Evolutionary conservation across 2,113 vertebrate species (phyloP), one percentile per base, ranked within the genome.

Genomic region (Rhinolophus ferrumequinum): DNA sequence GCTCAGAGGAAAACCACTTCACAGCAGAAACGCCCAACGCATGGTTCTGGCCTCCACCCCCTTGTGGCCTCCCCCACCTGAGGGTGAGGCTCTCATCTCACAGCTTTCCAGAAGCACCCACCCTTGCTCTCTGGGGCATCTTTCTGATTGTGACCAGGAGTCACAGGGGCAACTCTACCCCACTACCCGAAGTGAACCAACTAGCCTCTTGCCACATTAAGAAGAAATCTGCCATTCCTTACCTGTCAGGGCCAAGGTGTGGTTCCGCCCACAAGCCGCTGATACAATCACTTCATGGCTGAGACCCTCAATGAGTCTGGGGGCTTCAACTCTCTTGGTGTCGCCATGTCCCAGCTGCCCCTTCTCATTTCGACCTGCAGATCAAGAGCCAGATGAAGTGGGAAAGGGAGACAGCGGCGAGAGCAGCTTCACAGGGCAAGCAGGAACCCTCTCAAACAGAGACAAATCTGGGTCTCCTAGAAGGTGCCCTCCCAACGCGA

Each of bases 331-430:
- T 6, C 99, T 98, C 97, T 99, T 99, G 24, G 99, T 99, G 97
- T 99, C 99, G 0, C 99, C 99, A 0, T 99, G 99, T 18, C 99
- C 99, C 95, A 99, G 97, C 97, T 99, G 99, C 0, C 99, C 99
- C 96, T 99, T 99, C 44, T 99, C 99, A 24, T 99, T 99, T 9
- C 99, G 99, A 50, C 99, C 99, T 99, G 44, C 79, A 26, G 84
- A 83, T 4, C 62, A 77, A 69, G 5, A n/a, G 62, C 18, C 0
- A 64, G 56, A 35, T 14, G 2, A 22, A 28, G 88, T 22, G 9
- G 35, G 22, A 16, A 38, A 33, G 8, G 8, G 4, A 6, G 0
- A n/a, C 21, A 33, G 16, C 1, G 5, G 26, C 35, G 4, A 0
- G 19, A 38, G 44, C 14, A 10, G 90, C 7, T 0, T 50, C 30